These are phyloP conservation scores for Cryptophagus acutangulus DNA, from an alignment of 2,888 invertebrate genomes.

Conservation along the genomic window DNA sequence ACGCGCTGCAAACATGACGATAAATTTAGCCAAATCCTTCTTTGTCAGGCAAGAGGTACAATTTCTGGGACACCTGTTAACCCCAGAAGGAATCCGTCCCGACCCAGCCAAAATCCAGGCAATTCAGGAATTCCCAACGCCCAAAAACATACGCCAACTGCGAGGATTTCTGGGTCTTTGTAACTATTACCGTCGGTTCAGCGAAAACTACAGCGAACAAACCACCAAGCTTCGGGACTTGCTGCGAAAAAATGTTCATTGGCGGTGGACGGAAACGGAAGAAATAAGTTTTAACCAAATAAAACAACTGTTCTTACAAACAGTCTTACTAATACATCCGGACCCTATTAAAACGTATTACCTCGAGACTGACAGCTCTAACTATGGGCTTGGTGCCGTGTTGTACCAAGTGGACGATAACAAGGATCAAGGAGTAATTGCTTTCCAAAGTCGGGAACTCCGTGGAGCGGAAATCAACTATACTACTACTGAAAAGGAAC, in stretches of 20 bases:
- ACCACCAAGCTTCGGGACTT: conserved; percentile 14
- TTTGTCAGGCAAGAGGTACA: conserved; percentile 16
- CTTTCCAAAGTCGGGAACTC: too few species aligned
- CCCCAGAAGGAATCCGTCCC: conserved; percentile 17
- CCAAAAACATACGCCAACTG: conserved; percentile 10
- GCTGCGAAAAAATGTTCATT: conserved; percentile 11
- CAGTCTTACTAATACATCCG: too few species aligned
- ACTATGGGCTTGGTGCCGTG: too few species aligned
- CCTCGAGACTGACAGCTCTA: too few species aligned
- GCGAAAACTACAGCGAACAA: conserved; percentile 11
- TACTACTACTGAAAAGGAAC: too few species aligned
- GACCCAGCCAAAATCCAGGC: conserved; percentile 19
- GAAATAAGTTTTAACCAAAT: conserved; percentile 9
- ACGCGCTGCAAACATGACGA: conserved; percentile 21
- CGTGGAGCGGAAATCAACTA: too few species aligned
- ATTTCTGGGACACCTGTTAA: conserved; percentile 23
- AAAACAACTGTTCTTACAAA: conserved; percentile 11
- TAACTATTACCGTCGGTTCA: conserved; percentile 13
- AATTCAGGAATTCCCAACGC: conserved; percentile 15
- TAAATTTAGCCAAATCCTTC: conserved; percentile 23
- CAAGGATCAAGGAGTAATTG: too few species aligned
- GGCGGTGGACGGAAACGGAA: conserved; percentile 13
- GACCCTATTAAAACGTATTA: too few species aligned
- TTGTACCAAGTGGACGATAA: too few species aligned
- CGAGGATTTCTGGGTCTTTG: conserved; percentile 15